Percentiles rank a stretch among this genome's conserved stretches.
Evolutionary conservation across 2,113 vertebrate genomes (phyloP).

Genomic region (Corydoras maculifer): DNA sequence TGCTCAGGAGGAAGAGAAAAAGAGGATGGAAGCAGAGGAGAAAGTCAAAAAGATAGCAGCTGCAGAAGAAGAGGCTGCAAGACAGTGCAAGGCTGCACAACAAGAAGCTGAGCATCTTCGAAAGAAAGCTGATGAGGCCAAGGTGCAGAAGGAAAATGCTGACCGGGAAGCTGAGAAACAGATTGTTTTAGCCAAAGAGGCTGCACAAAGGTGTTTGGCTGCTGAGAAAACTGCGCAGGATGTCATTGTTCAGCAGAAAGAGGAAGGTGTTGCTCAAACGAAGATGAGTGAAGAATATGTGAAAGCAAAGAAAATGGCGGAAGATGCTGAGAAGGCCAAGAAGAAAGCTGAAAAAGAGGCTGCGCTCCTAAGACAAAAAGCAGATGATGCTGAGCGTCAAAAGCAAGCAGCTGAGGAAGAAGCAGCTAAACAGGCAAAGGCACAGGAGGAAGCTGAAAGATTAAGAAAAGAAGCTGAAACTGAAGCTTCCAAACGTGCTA

Average conservation of each 20-base stretch:
- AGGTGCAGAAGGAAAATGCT: constrained; percentile 75
- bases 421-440: constrained; percentile 71
- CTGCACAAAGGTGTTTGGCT: constrained; percentile 73
- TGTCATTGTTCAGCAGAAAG: constrained; percentile 79
- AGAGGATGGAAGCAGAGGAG: constrained; percentile 82
- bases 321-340: constrained; percentile 79
- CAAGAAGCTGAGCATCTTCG: constrained; percentile 84
- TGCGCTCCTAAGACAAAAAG: constrained; percentile 69
- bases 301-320: constrained; percentile 67
- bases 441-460: constrained; percentile 77
- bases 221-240: constrained; percentile 81
- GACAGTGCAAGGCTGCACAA: constrained; percentile 78
- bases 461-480: constrained; percentile 81
- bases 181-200: constrained; percentile 79
- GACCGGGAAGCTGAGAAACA: constrained; percentile 83
- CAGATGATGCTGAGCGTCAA: constrained; percentile 81
- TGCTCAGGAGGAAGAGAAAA: constrained; percentile 77
- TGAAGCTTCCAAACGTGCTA: constrained; percentile 74
- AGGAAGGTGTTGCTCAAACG: constrained; percentile 76
- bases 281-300: constrained; percentile 77
- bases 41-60: constrained; percentile 80
- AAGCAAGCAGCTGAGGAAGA: constrained; percentile 81
- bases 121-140: constrained; percentile 77
- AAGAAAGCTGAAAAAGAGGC: constrained; percentile 79
- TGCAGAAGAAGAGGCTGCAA: constrained; percentile 80